Conservation (phyloP, 2,888 invertebrate species). For the Pterostichus madidus region DNA sequence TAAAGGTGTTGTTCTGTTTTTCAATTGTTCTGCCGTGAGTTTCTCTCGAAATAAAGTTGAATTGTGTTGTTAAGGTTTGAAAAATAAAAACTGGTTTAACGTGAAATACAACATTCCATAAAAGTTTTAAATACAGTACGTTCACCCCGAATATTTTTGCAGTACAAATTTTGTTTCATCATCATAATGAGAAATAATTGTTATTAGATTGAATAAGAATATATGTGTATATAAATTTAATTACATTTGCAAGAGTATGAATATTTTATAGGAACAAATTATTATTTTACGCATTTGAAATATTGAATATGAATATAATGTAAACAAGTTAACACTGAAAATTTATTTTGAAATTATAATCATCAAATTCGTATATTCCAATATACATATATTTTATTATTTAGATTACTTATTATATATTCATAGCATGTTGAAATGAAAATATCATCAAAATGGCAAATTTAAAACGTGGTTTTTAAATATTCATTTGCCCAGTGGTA, state of each 20-base stretch:
- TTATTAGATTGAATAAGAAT: constrained; percentile 41
- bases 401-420: constrained; percentile 62
- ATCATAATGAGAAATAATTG: background rate
- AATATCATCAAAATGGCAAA: constrained; percentile 59
- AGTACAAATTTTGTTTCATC: background rate
- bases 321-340: constrained; percentile 54
- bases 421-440: constrained; percentile 59
- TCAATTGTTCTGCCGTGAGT: constrained; percentile 34
- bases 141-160: too few species aligned
- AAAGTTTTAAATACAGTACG: too few species aligned
- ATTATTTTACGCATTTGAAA: constrained; percentile 37
- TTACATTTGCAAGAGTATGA: constrained; percentile 26
- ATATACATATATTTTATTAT: constrained; percentile 64
- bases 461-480: constrained; percentile 61
- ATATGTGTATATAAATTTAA: constrained; percentile 26
- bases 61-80: background rate
- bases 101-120: background rate
- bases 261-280: constrained; percentile 39
- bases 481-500: constrained; percentile 57
- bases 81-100: background rate
- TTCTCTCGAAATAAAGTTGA: constrained; percentile 19
- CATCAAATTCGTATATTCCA: constrained; percentile 52
- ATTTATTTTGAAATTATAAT: constrained; percentile 53
- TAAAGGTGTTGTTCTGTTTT: constrained; percentile 45
- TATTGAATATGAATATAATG: constrained; percentile 48